Percentiles rank a stretch among this genome's conserved stretches.
These are phyloP conservation scores for Hermaeophaga mercurialis DNA, from an alignment of 2,888 invertebrate genomes.

Conservation along the genomic window DNA sequence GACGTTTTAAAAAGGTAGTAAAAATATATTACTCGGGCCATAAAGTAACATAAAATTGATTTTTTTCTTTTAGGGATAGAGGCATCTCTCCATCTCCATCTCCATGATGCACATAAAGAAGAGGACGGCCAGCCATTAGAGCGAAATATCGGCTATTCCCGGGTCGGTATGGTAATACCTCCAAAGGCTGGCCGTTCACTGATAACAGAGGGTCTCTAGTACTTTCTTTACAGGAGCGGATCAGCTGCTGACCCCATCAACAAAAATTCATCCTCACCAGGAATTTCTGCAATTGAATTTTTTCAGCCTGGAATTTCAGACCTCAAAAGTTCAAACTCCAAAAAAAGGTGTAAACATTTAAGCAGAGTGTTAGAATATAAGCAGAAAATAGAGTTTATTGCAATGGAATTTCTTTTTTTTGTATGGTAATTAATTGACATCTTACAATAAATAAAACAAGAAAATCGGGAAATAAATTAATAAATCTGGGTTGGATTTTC, in stretches of 20 bases:
- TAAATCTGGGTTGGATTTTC: too few relatives aligned
- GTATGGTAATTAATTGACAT: too few relatives aligned
- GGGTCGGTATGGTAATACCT: slow-evolving; percentile 58
- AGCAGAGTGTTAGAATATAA: too few relatives aligned
- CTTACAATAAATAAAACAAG: too few relatives aligned
- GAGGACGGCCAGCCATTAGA: slow-evolving; percentile 42
- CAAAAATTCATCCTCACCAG: too few relatives aligned
- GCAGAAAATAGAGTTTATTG: too few relatives aligned
- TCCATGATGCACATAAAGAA: slow-evolving; percentile 34
- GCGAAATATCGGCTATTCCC: slow-evolving; percentile 55
- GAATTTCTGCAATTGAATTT: too few relatives aligned
- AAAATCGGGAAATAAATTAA: too few relatives aligned
- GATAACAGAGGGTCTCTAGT: slow-evolving; percentile 58
- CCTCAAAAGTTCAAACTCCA: too few relatives aligned
- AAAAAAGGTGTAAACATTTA: too few relatives aligned
- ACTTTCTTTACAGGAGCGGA: slow-evolving; percentile 29
- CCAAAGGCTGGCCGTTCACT: slow-evolving; percentile 58
- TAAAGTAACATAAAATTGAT: slow-evolving; percentile 24
- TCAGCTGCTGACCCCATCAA: background rate
- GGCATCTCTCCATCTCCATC: slow-evolving; percentile 17
- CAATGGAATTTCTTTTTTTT: too few relatives aligned
- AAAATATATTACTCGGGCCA: background rate
- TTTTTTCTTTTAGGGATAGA: slow-evolving; percentile 22
- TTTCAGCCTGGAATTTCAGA: too few relatives aligned
- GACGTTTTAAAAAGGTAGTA: background rate